A percentile compares a stretch with the other conserved stretches of the same genome.
These are phyloP conservation scores for Oceanites oceanicus DNA, from an alignment of 2,113 vertebrate species.

Conservation along the genomic window DNA sequence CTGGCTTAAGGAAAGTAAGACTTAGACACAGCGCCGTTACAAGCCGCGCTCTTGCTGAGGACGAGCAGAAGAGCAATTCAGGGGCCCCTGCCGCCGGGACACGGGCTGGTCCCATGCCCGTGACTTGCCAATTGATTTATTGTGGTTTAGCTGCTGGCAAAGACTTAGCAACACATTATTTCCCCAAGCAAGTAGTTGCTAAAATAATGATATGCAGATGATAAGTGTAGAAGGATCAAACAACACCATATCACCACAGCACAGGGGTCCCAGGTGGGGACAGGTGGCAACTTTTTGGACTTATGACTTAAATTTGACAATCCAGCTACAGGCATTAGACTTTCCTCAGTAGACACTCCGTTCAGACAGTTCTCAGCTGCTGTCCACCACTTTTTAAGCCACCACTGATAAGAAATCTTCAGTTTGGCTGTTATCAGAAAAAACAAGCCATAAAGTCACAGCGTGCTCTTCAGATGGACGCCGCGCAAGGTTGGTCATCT, in stretches of 20 bases:
- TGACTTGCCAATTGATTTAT: background rate
- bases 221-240: background rate
- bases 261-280: background rate
- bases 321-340: background rate
- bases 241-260: fast-evolving
- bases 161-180: background rate
- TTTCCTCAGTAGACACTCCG: background rate
- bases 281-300: background rate
- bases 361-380: background rate
- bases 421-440: background rate
- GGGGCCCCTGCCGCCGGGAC: fast-evolving
- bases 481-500: background rate
- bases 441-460: background rate
- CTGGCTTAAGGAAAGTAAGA: background rate
- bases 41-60: background rate
- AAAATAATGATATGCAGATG: background rate
- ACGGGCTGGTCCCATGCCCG: background rate
- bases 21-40: fast-evolving
- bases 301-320: background rate
- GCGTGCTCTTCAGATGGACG: background rate
- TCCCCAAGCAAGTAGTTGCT: background rate
- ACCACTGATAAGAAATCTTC: background rate
- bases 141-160: background rate
- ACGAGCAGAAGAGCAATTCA: background rate
- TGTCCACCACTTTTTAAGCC: background rate